Evolutionary conservation across 1,140 invertebrate species (phyloP).

Genomic region (Eumaeus atala): DNA sequence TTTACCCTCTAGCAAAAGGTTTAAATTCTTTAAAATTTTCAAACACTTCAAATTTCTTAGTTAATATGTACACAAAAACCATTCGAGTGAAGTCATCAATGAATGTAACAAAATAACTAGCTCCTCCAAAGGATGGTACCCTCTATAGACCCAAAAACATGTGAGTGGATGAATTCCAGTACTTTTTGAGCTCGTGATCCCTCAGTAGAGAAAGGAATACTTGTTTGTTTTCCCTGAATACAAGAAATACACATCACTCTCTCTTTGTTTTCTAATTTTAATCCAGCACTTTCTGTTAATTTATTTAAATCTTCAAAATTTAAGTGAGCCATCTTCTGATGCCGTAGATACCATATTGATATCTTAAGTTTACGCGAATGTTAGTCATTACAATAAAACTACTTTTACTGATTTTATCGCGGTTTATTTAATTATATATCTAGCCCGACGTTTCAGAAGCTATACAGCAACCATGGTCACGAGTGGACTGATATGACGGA

Average conservation of each 20-base stretch:
- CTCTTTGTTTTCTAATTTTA: conserved; percentile 26
- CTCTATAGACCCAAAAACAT: neutral
- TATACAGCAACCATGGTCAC: no score
- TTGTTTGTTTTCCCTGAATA: conserved; percentile 16
- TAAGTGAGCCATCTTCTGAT: conserved; percentile 28
- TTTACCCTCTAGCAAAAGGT: no score
- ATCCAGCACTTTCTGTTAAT: conserved; percentile 21
- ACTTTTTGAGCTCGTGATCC: conserved; percentile 13
- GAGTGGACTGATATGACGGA: no score
- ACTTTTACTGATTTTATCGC: conserved; percentile 1
- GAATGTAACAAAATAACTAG: neutral
- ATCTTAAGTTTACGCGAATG: no score
- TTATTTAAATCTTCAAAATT: conserved; percentile 29
- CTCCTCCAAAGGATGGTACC: neutral
- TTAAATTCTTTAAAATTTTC: no score
- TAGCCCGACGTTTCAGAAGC: no score
- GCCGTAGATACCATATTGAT: conserved; percentile 24
- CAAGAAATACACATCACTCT: conserved; percentile 20
- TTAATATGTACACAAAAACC: neutral
- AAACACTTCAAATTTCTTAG: no score
- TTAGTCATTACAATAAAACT: no score
- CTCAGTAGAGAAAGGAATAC: conserved; percentile 8
- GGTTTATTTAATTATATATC: no score
- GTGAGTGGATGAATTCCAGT: neutral
- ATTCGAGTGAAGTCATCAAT: neutral